Evolutionary conservation across 2,113 vertebrate genomes (phyloP), one percentile per base, ranked within the genome.

Genomic region (Sinocyclocheilus anshuiensis): DNA sequence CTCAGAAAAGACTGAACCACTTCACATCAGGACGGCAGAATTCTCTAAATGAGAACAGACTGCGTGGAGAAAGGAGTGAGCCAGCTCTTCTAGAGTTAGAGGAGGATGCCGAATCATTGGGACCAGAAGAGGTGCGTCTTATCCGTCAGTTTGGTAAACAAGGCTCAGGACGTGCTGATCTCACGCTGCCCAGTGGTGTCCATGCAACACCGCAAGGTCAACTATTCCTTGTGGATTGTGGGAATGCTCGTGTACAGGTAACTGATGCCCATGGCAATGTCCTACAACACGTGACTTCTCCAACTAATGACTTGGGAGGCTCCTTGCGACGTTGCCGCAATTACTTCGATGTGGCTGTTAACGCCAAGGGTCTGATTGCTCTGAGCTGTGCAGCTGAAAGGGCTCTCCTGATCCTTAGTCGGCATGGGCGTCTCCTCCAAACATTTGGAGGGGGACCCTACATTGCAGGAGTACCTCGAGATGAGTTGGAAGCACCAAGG

Each of bases 331-430:
- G 88, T 78, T 95, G 92, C 57, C 90, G 90, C 39, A 95, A 95
- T 89, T 96, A 94, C 89, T 95, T 96, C 81, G 96, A 96, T 78
- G 92, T 96, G 20, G 94, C 96, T 0, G 94, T 95, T 6, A 96
- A 93, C 72, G 83, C 91, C 5, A 94, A 95, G 72, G 95, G 96
- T 18, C 89, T 95, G 72, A 92, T 96, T 16, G 96, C 94, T 0
- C 61, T 96, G 39, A 96, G 93, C 89, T 96, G 94, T 86, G 92
- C 93, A 0, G 92, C 94, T 8, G 92, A 94, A 69, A 89, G 92
- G 26, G 91, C 94, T 24, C 92, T 96, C 20, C 93, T 96, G 2
- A 91, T 96, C 18, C 95, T 95, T 87, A 96, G 79, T 85, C 90
- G 94, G 0, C 94, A 95, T 4, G 95, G 96, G 0, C 93, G 93